Conservation (phyloP, 2,113 vertebrate species). For the Taurulus bubalis region DNA sequence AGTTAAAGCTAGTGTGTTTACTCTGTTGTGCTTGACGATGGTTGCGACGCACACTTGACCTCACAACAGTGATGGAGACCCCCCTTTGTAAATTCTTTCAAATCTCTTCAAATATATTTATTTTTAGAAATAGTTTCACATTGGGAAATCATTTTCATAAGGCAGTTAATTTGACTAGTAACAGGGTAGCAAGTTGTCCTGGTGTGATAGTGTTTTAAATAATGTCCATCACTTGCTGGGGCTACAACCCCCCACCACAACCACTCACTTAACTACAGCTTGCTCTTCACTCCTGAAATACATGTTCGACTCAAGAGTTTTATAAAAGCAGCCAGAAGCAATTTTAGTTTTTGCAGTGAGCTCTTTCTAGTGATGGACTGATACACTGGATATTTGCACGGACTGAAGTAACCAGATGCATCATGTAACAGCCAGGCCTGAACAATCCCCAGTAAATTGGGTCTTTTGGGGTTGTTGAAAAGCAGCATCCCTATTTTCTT, state of each 20-base stretch:
- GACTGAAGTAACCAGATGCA: neutral
- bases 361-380: neutral
- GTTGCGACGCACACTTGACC: neutral
- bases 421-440: neutral
- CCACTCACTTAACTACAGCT: neutral
- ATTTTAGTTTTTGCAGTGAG: neutral
- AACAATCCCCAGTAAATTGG: neutral
- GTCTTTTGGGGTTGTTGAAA: neutral
- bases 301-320: constrained; percentile 1
- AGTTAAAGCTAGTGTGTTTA: neutral
- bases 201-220: neutral
- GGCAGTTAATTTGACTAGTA: neutral
- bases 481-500: neutral
- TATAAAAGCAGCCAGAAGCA: neutral
- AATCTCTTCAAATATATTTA: neutral
- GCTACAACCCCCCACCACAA: no score
- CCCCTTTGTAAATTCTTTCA: neutral
- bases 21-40: neutral
- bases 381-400: neutral
- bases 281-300: neutral
- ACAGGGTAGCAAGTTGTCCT: neutral
- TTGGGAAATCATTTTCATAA: neutral
- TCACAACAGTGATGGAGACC: neutral
- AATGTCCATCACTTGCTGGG: constrained; percentile 1
- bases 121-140: neutral